Evolutionary conservation across 1,140 invertebrate species (phyloP).

Genomic region (Papilio machaon): DNA sequence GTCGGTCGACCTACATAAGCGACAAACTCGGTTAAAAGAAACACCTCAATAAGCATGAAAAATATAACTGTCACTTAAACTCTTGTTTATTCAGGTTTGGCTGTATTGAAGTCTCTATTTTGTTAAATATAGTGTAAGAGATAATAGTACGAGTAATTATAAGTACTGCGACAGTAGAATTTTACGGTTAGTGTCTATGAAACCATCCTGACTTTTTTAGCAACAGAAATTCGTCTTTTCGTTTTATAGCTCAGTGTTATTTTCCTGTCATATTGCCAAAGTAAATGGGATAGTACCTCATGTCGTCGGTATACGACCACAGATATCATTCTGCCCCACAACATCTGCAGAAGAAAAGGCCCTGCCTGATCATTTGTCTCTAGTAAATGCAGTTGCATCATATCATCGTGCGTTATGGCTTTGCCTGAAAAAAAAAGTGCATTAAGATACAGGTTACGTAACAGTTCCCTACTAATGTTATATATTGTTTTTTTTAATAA

Average conservation of each 20-base stretch:
- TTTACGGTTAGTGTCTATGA: too few relatives aligned
- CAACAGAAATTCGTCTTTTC: not conserved
- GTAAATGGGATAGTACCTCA: constrained; percentile 43
- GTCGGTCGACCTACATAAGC: too few relatives aligned
- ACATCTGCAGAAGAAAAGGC: constrained; percentile 64
- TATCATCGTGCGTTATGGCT: constrained; percentile 56
- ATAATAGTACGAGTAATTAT: too few relatives aligned
- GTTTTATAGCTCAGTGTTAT: not conserved
- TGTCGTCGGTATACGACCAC: constrained; percentile 63
- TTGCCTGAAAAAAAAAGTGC: constrained; percentile 50
- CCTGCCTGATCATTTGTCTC: constrained; percentile 48
- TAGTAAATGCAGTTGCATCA: constrained; percentile 67
- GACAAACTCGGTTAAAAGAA: too few relatives aligned
- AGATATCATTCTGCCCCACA: constrained; percentile 69
- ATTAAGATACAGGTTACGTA: not conserved
- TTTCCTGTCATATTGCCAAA: not conserved
- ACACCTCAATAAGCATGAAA: too few relatives aligned
- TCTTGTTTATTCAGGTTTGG: too few relatives aligned
- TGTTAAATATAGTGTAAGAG: too few relatives aligned
- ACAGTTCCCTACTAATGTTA: too few relatives aligned
- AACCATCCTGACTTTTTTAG: not conserved
- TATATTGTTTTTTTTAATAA: too few relatives aligned
- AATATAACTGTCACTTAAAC: too few relatives aligned
- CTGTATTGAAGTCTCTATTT: too few relatives aligned
- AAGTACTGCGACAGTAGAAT: too few relatives aligned